Evolutionary conservation across 1,140 invertebrate genomes (phyloP).

Genomic region (Ceratina japonica): DNA sequence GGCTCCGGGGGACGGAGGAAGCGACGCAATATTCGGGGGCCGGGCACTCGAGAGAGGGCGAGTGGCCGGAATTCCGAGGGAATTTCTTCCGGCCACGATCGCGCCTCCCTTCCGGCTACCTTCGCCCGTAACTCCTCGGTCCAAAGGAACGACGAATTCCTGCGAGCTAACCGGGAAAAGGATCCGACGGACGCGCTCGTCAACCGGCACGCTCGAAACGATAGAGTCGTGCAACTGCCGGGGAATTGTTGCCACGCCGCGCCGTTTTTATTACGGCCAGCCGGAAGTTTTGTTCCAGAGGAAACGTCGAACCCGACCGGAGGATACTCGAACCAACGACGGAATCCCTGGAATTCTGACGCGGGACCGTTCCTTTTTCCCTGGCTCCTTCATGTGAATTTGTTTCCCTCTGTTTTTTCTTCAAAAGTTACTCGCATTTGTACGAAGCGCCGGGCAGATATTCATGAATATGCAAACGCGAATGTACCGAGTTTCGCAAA

Average conservation of each 20-base stretch:
- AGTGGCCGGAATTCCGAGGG: conserved; percentile 30
- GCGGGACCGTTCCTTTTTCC: not conserved
- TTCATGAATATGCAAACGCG: not conserved
- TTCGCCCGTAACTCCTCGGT: not conserved
- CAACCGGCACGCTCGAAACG: conserved; percentile 11
- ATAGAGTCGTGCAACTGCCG: conserved; percentile 29
- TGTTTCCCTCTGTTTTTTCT: not conserved
- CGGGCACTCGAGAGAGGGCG: conserved; percentile 1
- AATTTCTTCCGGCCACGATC: conserved; percentile 35
- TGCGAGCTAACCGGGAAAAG: not conserved
- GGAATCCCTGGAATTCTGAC: conserved; percentile 17
- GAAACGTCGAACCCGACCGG: conserved; percentile 9
- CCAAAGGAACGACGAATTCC: conserved; percentile 14
- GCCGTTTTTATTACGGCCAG: conserved; percentile 14
- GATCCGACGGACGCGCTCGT: not conserved
- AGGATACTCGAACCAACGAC: not conserved
- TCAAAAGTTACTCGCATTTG: not conserved
- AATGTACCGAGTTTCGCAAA: too few species aligned
- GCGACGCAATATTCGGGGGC: conserved; percentile 35
- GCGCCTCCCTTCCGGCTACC: not conserved
- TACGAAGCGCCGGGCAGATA: not conserved
- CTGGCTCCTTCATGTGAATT: not conserved
- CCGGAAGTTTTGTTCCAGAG: not conserved
- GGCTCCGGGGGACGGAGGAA: too few species aligned
- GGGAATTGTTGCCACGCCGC: conserved; percentile 24